Evolutionary conservation across 2,113 vertebrate species (phyloP), one percentile per base, ranked within the genome.

Genomic region (Lagopus leucura): DNA sequence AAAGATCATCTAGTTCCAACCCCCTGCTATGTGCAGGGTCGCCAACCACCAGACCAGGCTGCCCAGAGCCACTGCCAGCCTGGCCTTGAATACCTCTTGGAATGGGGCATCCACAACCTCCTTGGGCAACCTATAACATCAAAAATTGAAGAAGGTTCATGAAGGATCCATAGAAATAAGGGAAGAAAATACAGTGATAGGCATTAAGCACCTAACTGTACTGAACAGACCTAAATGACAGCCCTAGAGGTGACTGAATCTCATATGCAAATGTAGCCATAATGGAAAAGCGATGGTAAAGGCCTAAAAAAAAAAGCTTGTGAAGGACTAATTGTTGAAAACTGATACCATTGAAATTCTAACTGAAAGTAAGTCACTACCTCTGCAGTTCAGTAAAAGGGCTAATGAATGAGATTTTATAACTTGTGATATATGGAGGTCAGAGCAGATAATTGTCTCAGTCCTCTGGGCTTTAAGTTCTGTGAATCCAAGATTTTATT

Each of bases 371-470:
- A 40, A 75, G 38, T 73, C 48, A 75, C 73, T 16, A 61, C 42
- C 88, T 93, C 48, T 34, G 1, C 24, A 36, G 58, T 63, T 96
- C 78, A 58, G 32, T 89, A 87, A 78, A 85, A 40, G 40, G 66
- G 11, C 65, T 87, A 89, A 91, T 91, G 86, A 92, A 58, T 92
- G 86, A 89, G 92, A 92, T 95, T 36, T 86, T 82, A 50, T 93
- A 94, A 79, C 77, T 82, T 1, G 2, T 79, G 40, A 73, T 71
- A 75, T 66, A 43, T 30, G 82, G 50, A 91, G 63, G 84, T 94
- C 67, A 87, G 67, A 87, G 17, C n/a, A 85, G 81, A 87, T 94
- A 93, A 93, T 86, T 84, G 77, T 8, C 69, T 94, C n/a, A 40
- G 87, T 92, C 54, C 48, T 92, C 66, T 50, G 77, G 4, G 74